Evolutionary conservation across 2,113 vertebrate genomes (phyloP), one percentile per base, ranked within the genome.

Genomic region (Nycticryphes semicollaris): DNA sequence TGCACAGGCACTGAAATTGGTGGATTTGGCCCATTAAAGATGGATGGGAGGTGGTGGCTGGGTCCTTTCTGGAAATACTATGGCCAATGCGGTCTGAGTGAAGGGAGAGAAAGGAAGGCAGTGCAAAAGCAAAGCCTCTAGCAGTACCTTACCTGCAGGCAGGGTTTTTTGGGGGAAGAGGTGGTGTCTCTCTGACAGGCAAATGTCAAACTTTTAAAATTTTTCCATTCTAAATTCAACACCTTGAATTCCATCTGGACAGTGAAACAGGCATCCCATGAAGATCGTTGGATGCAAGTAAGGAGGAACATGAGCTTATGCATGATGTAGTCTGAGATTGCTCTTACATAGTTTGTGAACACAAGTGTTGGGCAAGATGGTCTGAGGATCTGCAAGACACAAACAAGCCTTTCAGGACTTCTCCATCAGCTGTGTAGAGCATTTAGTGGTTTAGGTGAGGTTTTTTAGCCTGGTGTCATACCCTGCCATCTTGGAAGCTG

Each of bases 391-490:
- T 50, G 31, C 39, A 35, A 68, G 73, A 56, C 47, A 59, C 82
- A 93, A 83, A 81, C 45, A 10, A 67, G 35, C 54, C 73, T 92
- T 96, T 90, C 51, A 89, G 43, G 64, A 88, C 43, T 93, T 94
- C 75, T 41, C 37, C 0, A 0, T 86, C 27, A 59, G 82, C 48
- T 90, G 63, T 68, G 56, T 43, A 41, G 62, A 91, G 35, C 10
- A 2, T 67, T 88, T 70, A 64, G 85, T 92, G 75, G 63, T 76
- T 94, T 92, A 67, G 30, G 39, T 93, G 96, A 96, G 92, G n/a
- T 43, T 90, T 95, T 86, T 66, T n/a, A 64, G 56, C 30, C 51
- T 84, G 63, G 16, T 41, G 56, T 95, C 79, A 83, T 74, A 63
- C 51, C 19, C 13, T 2, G 72, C 92, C 86, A 68, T 94, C 76